Percentiles rank a stretch among this genome's conserved stretches.
These are phyloP conservation scores for Lampris incognitus DNA, from an alignment of 2,113 vertebrate species.

Conservation along the genomic window DNA sequence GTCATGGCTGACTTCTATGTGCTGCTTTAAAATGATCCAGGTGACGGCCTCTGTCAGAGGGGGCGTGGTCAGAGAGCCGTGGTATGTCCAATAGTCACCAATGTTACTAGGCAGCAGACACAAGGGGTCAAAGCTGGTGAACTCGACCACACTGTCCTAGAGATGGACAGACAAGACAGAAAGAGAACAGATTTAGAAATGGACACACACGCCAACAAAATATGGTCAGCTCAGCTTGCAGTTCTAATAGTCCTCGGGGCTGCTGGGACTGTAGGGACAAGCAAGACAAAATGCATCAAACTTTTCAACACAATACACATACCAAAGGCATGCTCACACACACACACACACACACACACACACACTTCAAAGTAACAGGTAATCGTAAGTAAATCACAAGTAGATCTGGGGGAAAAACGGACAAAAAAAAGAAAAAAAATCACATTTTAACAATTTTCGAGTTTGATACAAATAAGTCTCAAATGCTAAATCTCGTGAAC, in stretches of 20 bases:
- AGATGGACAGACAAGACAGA: not conserved
- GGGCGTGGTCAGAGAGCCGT: conserved; percentile 93
- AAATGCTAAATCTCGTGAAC: too few relatives aligned
- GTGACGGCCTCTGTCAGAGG: conserved; percentile 93
- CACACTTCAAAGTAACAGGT: too few relatives aligned
- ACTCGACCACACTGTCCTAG: conserved; percentile 89
- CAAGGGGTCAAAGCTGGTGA: conserved; percentile 88
- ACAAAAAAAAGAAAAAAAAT: too few relatives aligned
- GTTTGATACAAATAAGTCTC: too few relatives aligned
- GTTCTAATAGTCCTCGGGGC: not conserved
- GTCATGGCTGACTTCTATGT: conserved; percentile 91
- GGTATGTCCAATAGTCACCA: conserved; percentile 94
- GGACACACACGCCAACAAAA: not conserved
- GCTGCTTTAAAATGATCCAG: conserved; percentile 96
- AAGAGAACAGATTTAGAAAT: not conserved
- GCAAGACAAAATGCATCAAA: too few relatives aligned
- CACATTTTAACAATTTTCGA: too few relatives aligned
- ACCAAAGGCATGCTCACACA: too few relatives aligned
- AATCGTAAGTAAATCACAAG: too few relatives aligned
- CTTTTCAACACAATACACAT: too few relatives aligned
- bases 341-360: too few relatives aligned
- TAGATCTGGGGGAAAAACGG: too few relatives aligned
- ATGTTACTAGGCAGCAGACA: conserved; percentile 87
- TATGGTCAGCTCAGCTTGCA: not conserved
- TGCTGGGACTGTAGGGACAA: not conserved